A percentile compares a stretch with the other conserved stretches of the same genome.
phyloP scores from a whole-genome alignment of 2,797 vertebrate genomes.

The Micrastur ruficollis region DNA sequence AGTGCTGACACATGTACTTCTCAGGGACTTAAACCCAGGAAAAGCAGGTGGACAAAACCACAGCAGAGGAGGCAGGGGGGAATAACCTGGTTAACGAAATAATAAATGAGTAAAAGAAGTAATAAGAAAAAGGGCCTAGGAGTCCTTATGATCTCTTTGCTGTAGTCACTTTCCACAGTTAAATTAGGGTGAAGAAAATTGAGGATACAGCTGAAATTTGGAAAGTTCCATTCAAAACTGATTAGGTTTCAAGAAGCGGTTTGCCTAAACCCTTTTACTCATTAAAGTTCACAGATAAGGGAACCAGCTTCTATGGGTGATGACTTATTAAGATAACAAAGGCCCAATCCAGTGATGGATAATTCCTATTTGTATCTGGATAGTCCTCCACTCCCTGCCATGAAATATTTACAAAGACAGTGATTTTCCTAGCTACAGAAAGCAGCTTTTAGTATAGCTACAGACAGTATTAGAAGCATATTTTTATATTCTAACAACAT shows the following conservation, averaged over 20 bases:
- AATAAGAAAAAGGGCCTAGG: neutral
- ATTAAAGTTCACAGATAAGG: neutral
- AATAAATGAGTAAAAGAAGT: neutral
- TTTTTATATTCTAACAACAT: neutral
- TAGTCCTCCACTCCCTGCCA: neutral
- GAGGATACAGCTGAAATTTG: neutral
- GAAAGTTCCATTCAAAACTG: neutral
- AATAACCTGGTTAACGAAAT: neutral
- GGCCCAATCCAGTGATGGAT: neutral
- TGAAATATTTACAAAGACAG: neutral
- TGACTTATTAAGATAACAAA: neutral
- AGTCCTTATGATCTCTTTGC: neutral
- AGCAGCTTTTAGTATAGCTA: neutral
- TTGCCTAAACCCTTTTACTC: neutral
- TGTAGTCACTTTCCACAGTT: neutral
- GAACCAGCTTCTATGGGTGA: neutral
- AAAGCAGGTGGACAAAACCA: neutral
- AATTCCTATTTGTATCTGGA: neutral
- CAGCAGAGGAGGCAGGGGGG: neutral
- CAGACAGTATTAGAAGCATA: neutral
- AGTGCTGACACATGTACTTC: neutral
- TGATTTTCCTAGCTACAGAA: neutral
- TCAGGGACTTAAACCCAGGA: neutral
- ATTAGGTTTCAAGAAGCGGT: neutral
- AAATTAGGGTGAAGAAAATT: neutral